These are phyloP conservation scores for Drosophila hydei DNA, from an alignment of 1,140 invertebrate species.

Conservation along the genomic window DNA sequence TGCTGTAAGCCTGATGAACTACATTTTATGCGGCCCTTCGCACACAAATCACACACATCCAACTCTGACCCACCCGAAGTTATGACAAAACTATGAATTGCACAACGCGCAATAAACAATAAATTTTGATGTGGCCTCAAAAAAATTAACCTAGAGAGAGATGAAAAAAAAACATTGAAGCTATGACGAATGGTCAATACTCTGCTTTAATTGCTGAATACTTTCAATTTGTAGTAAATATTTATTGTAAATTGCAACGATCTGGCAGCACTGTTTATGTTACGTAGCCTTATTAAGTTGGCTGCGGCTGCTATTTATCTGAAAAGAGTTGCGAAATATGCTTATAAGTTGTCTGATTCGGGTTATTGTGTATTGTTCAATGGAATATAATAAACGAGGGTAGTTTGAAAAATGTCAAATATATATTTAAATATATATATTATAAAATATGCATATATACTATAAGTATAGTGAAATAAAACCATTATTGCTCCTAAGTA, in stretches of 20 bases:
- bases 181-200: constrained; percentile 32
- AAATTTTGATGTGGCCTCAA: constrained; percentile 62
- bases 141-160: constrained; percentile 21
- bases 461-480: too few species aligned
- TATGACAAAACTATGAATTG: constrained; percentile 76
- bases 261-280: neutral
- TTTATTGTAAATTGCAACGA: neutral
- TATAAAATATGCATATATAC: too few species aligned
- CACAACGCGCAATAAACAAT: constrained; percentile 63
- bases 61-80: constrained; percentile 45
- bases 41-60: constrained; percentile 65
- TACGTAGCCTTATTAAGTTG: neutral
- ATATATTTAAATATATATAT: too few species aligned
- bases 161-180: neutral
- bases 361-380: too few species aligned
- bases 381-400: too few species aligned
- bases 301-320: neutral
- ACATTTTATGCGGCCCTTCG: constrained; percentile 64
- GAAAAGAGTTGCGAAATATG: too few species aligned
- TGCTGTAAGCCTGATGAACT: constrained; percentile 47
- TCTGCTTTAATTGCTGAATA: constrained; percentile 8
- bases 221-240: neutral
- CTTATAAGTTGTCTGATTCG: too few species aligned
- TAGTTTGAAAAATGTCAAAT: too few species aligned
- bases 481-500: too few species aligned